Conservation (phyloP, 2,888 invertebrate species). For the Drosophila mimetica region DNA sequence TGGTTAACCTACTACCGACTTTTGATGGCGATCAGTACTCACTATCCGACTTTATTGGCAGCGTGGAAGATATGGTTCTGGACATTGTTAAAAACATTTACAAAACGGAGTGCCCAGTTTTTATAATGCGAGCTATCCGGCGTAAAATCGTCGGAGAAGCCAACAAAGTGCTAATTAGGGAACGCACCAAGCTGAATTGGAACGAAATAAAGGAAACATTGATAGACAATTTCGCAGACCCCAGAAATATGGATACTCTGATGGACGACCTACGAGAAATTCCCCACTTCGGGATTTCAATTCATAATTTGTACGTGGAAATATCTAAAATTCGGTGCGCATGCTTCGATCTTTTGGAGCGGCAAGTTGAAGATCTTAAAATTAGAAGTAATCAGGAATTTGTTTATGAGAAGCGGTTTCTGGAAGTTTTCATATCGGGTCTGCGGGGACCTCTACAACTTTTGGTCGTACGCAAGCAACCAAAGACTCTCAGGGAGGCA, state of each 20-base stretch:
- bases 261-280: background rate
- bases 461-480: background rate
- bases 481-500: background rate
- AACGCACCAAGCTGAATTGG: background rate
- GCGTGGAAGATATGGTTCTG: background rate
- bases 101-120: background rate
- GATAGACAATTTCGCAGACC: background rate
- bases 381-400: background rate
- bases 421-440: background rate
- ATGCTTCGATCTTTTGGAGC: background rate
- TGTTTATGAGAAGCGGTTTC: background rate
- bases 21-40: background rate
- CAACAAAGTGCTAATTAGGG: constrained; percentile 1
- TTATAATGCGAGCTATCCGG: background rate
- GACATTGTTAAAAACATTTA: background rate
- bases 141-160: background rate
- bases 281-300: background rate
- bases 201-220: background rate
- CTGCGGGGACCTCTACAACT: background rate
- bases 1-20: background rate
- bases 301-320: background rate
- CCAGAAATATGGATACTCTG: background rate
- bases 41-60: background rate
- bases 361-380: background rate
- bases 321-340: background rate